phyloP scores from a whole-genome alignment of 2,113 vertebrate species.

The Cisticola juncidis region DNA sequence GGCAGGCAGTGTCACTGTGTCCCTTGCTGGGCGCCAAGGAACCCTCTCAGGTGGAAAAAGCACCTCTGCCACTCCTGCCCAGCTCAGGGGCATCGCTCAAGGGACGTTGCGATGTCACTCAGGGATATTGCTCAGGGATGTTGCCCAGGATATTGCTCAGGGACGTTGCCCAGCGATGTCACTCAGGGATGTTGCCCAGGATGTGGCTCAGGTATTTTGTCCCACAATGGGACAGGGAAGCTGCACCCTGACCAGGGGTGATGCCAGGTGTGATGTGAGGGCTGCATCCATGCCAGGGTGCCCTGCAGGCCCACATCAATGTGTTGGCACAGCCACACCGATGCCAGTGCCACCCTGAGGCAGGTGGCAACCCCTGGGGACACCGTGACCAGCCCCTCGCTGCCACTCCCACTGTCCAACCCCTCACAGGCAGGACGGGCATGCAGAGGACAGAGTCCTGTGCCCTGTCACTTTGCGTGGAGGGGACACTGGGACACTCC shows the following conservation, averaged over 20 bases:
- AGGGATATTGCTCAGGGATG: background rate
- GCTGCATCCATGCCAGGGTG: background rate
- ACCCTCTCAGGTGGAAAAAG: too few species aligned
- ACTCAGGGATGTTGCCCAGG: background rate
- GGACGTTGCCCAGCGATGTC: too few species aligned
- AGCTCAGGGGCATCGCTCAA: background rate
- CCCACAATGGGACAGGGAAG: background rate
- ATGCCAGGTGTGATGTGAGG: background rate
- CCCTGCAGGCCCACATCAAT: background rate
- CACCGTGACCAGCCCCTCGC: rapidly evolving
- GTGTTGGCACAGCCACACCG: rapidly evolving
- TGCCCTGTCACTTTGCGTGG: rapidly evolving
- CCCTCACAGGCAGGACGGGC: background rate
- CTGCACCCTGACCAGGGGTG: too few species aligned
- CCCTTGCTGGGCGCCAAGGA: background rate
- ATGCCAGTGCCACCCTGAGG: background rate
- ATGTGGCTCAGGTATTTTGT: background rate
- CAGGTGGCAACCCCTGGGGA: background rate
- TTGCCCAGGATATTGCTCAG: background rate
- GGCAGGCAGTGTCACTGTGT: rapidly evolving
- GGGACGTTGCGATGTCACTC: too few species aligned
- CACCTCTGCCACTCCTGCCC: background rate
- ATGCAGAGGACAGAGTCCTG: background rate
- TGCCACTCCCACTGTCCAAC: rapidly evolving
- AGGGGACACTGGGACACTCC: rapidly evolving